Evolutionary conservation across 2,888 invertebrate species (phyloP).

Genomic region (Griposia aprilina): DNA sequence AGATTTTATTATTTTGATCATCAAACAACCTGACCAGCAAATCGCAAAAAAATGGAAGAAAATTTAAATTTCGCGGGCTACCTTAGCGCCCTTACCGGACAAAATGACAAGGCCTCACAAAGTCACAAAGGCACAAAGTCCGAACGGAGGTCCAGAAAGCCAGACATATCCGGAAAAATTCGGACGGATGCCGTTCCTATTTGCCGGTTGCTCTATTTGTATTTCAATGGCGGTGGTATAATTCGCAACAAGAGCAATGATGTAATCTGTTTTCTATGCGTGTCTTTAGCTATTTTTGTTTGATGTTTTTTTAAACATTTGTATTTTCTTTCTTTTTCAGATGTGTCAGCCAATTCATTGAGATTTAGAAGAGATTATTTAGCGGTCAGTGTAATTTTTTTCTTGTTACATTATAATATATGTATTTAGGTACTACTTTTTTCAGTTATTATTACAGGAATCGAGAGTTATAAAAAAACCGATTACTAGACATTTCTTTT

Average conservation of each 20-base stretch:
- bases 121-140: no score
- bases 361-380: conserved; percentile 28
- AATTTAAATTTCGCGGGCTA: no score
- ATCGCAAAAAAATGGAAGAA: neutral
- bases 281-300: conserved; percentile 32
- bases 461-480: no score
- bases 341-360: conserved; percentile 59
- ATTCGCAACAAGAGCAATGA: conserved; percentile 30
- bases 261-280: conserved; percentile 40
- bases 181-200: neutral
- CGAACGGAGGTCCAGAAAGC: neutral
- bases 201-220: conserved; percentile 24
- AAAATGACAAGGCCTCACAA: neutral
- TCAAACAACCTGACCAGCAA: neutral
- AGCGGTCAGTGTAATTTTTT: conserved; percentile 51
- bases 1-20: no score
- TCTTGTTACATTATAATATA: no score
- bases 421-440: no score
- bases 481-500: no score
- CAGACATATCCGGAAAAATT: neutral
- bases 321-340: conserved; percentile 52
- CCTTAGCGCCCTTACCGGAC: neutral
- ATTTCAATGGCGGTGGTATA: conserved; percentile 33
- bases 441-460: no score
- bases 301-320: conserved; percentile 14